Evolutionary conservation across 2,113 vertebrate genomes (phyloP), one percentile per base, ranked within the genome.

Genomic region (Numida meleagris): DNA sequence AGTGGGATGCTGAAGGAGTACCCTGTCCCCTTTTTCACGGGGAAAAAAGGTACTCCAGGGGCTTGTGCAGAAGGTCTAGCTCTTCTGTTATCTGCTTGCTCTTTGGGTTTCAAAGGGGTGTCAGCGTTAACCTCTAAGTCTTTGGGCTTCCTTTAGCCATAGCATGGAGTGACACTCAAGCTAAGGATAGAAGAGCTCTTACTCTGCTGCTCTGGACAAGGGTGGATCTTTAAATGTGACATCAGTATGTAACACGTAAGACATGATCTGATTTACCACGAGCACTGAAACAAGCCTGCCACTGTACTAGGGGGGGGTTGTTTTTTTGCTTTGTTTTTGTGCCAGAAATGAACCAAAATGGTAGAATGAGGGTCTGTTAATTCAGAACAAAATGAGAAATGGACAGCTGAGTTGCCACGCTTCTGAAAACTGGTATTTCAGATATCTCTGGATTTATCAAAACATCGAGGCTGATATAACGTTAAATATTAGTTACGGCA

Each of bases 41-140:
- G 40, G 38, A 20, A 4, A 68, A 68, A 43, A 0, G 2, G 2
- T 38, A 36, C 34, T 88, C 48, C 2, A 6, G 67, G 2, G 19
- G 62, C 24, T 61, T 50, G 23, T 78, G 87, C 74, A 20, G 62
- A 25, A 73, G 8, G 25, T 65, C 55, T 43, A 50, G 23, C 12
- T 55, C 51, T 66, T 71, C 53, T 53, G 2, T 31, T 68, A 7
- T 46, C 46, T 70, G 62, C 36, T 58, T 86, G 31, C 43, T 87
- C n/a, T 88, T 88, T 86, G 74, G 58, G 77, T 77, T 91, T 27
- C 74, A 48, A 36, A 70, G 18, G 38, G 34, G 42, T 83, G 42
- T 87, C 36, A 57, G 3, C 38, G 13, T 23, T 71, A 67, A 45
- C 25, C 80, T 84, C 45, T 31, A 9, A 48, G 61, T 46, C 80